phyloP scores from a whole-genome alignment of 2,113 vertebrate genomes.

The Microcebus jonahi region DNA sequence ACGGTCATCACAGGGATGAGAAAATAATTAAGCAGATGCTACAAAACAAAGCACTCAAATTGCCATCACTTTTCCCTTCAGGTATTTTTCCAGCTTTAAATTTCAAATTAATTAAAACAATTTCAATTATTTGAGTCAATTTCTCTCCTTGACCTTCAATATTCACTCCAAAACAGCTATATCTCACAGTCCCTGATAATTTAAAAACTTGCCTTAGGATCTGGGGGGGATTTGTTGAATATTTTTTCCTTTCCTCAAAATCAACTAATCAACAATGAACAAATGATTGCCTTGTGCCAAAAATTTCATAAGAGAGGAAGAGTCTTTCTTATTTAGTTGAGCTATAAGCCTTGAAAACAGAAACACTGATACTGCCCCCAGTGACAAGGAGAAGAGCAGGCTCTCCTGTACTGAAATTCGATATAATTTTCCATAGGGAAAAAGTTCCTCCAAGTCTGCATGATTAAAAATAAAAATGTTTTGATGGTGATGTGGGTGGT shows the following conservation, averaged over 20 bases:
- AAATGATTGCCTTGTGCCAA: not conserved
- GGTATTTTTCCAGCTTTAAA: not conserved
- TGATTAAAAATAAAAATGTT: constrained; percentile 42
- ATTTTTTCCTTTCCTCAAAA: constrained; percentile 35
- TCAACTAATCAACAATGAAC: constrained; percentile 1
- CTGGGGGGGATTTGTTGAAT: not conserved
- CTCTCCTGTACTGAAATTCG: not conserved
- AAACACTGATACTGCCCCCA: not conserved
- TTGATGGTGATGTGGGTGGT: not conserved
- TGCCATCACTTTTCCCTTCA: not conserved
- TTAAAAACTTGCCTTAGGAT: not conserved
- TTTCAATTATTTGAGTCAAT: not conserved
- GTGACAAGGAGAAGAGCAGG: not conserved
- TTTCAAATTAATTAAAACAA: constrained; percentile 18
- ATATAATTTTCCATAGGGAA: not conserved
- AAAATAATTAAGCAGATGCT: not conserved
- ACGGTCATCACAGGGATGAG: not conserved
- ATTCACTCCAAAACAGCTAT: not conserved
- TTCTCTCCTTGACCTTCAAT: constrained; percentile 20
- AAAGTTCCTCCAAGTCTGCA: not conserved
- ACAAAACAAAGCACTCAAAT: not conserved
- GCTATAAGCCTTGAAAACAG: constrained; percentile 15
- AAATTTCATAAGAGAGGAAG: not conserved
- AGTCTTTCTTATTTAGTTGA: not conserved
- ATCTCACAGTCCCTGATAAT: not conserved